Percentiles rank a stretch among this genome's conserved stretches.
phyloP scores from a whole-genome alignment of 2,888 invertebrate genomes.

The Thera britannica region DNA sequence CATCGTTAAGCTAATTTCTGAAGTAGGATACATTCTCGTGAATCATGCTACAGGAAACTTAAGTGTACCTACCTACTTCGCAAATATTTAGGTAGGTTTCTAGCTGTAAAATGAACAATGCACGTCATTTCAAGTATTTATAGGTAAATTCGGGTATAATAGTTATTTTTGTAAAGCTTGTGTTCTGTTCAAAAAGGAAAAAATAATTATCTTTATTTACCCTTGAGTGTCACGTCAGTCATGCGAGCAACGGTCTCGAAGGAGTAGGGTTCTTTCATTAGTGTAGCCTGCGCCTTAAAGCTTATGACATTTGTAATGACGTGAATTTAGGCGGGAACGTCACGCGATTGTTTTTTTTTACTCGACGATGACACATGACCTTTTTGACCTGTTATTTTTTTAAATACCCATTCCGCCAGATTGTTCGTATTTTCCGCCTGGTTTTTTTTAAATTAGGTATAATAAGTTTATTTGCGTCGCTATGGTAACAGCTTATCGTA shows the following conservation, averaged over 20 bases:
- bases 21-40: conserved; percentile 13
- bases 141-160: too few species aligned
- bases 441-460: too few species aligned
- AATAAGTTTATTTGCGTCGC: too few species aligned
- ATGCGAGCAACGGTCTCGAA: conserved; percentile 73
- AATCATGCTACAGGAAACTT: conserved; percentile 9
- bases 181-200: not conserved
- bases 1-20: conserved; percentile 20
- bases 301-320: conserved; percentile 74
- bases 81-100: not conserved
- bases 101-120: not conserved
- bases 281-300: conserved; percentile 71
- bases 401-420: not conserved
- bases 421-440: too few species aligned
- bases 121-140: too few species aligned
- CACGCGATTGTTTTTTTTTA: conserved; percentile 73
- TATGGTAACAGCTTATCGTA: too few species aligned
- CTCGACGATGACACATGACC: not conserved
- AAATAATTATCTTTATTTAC: conserved; percentile 18
- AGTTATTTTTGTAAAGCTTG: not conserved
- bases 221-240: conserved; percentile 49
- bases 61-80: not conserved
- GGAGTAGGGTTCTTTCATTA: conserved; percentile 83
- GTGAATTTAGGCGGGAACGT: conserved; percentile 74
- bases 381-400: not conserved